Evolutionary conservation across 2,888 invertebrate genomes (phyloP).

Genomic region (Pocota personata): DNA sequence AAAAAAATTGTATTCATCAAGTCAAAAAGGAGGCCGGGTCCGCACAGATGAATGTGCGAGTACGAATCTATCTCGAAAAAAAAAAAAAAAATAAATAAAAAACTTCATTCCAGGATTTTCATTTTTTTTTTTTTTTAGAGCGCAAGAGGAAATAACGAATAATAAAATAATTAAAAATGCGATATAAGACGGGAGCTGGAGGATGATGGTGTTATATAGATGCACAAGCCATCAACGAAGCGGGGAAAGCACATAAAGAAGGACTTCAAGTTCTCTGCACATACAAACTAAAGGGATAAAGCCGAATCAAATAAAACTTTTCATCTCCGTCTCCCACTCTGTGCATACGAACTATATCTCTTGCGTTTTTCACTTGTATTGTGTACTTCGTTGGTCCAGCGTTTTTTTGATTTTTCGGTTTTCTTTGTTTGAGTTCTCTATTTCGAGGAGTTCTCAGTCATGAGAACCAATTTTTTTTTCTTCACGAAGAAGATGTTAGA

Average conservation of each 20-base stretch:
- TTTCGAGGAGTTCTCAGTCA: slow-evolving; percentile 58
- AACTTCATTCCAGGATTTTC: slow-evolving; percentile 21
- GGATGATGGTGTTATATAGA: slow-evolving; percentile 24
- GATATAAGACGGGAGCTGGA: slow-evolving; percentile 34
- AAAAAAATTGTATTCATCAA: slow-evolving; percentile 56
- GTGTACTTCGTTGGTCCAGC: slow-evolving; percentile 25
- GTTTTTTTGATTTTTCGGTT: slow-evolving; percentile 45
- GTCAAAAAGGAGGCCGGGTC: slow-evolving; percentile 56
- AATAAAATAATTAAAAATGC: slow-evolving; percentile 73
- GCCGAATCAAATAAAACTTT: slow-evolving; percentile 70
- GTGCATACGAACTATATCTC: neutral
- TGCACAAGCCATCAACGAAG: slow-evolving; percentile 6
- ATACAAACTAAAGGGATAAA: slow-evolving; percentile 63
- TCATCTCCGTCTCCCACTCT: neutral
- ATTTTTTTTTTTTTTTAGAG: slow-evolving; percentile 17
- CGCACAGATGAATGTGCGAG: slow-evolving; percentile 19
- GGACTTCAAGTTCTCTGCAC: slow-evolving; percentile 63
- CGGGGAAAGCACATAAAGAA: slow-evolving; percentile 28
- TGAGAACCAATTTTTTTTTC: slow-evolving; percentile 12
- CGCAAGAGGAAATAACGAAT: slow-evolving; percentile 64
- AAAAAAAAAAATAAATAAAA: slow-evolving; percentile 53
- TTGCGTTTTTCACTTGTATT: slow-evolving; percentile 33
- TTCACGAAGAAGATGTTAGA: neutral
- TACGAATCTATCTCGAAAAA: slow-evolving; percentile 25
- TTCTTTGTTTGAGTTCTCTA: slow-evolving; percentile 63